Evolutionary conservation across 2,797 vertebrate species (phyloP), one percentile per base, ranked within the genome.

Genomic region (Sparidentex hasta): DNA sequence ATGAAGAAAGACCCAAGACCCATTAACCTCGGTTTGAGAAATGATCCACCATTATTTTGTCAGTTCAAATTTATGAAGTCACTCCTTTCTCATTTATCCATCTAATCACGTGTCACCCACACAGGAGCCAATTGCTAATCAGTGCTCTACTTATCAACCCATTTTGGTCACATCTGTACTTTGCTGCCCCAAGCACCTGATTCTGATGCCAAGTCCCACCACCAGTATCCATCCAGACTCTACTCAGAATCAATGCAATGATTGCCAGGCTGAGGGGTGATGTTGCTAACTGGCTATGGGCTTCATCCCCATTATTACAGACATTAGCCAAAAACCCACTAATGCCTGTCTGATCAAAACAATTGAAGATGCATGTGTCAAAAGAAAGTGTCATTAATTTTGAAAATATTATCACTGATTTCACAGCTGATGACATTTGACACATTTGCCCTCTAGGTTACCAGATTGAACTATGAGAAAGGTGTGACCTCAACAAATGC

Each of bases 381-480:
- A 76, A 20, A 27, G 2, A 56, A 43, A 47, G 47, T 33, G 33
- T 33, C 33, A 17, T 14, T 59, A 5, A 8, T 16, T 69, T 63
- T 1, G 14, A 76, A 41, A 41, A 72, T 44, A n/a, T 18, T 25
- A n/a, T 62, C 7, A 51, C 3, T 63, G 8, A 23, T 65, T 74
- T 61, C 63, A 25, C 44, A 50, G 9, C n/a, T 3, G 6, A 5
- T 78, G 11, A 48, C 50, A 46, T 74, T 27, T 70, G 56, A 83
- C 27, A 68, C 18, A 1, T 2, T 25, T 80, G 43, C 52, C 56
- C 76, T 57, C 47, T 56, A 51, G 44, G 18, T 72, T 78, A 69
- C 56, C 29, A 48, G n/a, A 82, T 69, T 23, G 61, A 78, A 71
- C 61, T 64, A 13, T 56, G 41, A 74, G 44, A 74, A 67, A 75